Evolutionary conservation across 30 jellyfish, hydroid and myxozoan species (phyloP).

Genomic region (Chrysaora quinquecirrha): DNA sequence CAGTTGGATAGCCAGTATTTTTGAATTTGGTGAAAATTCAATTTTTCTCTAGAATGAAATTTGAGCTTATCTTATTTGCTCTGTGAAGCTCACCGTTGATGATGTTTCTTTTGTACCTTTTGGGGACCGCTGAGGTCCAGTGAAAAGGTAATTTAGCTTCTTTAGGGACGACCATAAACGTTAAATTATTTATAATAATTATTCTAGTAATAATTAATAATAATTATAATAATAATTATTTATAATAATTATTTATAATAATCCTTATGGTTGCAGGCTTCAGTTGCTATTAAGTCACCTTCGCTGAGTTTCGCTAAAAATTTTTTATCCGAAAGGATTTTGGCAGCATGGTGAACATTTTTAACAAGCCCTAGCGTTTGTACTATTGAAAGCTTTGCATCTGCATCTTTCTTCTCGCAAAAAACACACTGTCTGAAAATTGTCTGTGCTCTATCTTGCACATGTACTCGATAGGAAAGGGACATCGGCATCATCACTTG

Average conservation of each 20-base stretch:
- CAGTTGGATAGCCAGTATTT: no score
- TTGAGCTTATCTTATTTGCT: no score
- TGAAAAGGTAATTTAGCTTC: background rate
- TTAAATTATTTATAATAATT: no score
- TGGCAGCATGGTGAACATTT: background rate
- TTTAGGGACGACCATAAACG: background rate
- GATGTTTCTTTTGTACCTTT: no score
- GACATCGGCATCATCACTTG: no score
- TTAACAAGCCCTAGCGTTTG: constrained; percentile 24
- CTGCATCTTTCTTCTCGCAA: constrained; percentile 11
- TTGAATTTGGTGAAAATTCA: no score
- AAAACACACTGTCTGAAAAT: background rate
- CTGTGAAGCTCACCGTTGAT: no score
- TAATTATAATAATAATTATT: no score
- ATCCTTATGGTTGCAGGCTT: background rate
- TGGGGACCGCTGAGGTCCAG: background rate
- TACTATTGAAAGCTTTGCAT: constrained; percentile 5
- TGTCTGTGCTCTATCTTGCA: constrained; percentile 25
- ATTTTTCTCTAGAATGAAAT: no score
- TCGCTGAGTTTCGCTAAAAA: constrained; percentile 5
- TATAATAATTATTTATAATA: background rate
- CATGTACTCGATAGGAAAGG: constrained; percentile 30
- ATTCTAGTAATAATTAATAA: no score
- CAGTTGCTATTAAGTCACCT: background rate
- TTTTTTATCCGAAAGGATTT: background rate